Evolutionary conservation across 2,113 vertebrate species (phyloP).

Genomic region (Protomyctophum bolini): DNA sequence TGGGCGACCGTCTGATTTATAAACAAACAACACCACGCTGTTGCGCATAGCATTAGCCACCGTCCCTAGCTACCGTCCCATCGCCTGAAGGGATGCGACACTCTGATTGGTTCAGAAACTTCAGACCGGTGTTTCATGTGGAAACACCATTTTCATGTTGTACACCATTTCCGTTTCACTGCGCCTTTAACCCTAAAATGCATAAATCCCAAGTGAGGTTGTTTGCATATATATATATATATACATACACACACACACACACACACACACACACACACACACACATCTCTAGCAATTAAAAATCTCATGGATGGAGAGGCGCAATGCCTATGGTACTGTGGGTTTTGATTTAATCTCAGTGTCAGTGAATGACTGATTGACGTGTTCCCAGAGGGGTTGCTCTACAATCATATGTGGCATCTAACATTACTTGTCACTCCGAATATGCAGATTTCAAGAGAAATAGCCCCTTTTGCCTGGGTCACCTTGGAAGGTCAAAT

Average conservation of each 20-base stretch:
- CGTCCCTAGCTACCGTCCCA: too few relatives aligned
- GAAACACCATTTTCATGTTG: too few relatives aligned
- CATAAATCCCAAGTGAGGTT: constrained; percentile 61
- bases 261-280: too few relatives aligned
- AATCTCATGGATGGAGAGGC: constrained; percentile 30
- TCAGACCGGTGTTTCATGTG: too few relatives aligned
- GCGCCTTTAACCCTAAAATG: constrained; percentile 60
- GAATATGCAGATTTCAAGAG: constrained; percentile 48
- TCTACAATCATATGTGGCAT: constrained; percentile 38
- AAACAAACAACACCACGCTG: too few relatives aligned
- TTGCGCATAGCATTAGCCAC: too few relatives aligned
- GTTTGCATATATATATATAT: constrained; percentile 46
- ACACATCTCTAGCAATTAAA: constrained; percentile 56
- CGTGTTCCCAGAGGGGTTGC: constrained; percentile 39
- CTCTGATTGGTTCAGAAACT: too few relatives aligned
- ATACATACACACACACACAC: too few relatives aligned
- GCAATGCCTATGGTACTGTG: constrained; percentile 53
- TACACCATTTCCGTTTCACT: too few relatives aligned
- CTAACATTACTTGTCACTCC: constrained; percentile 46
- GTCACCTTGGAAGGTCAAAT: constrained; percentile 24
- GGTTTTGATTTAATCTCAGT: constrained; percentile 58
- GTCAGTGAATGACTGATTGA: constrained; percentile 63
- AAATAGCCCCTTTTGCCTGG: constrained; percentile 5
- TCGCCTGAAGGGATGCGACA: too few relatives aligned
- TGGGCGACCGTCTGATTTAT: too few relatives aligned